A percentile compares a stretch with the other conserved stretches of the same genome.
Conservation (phyloP, 2,113 vertebrate genomes). For the Bos javanicus region DNA sequence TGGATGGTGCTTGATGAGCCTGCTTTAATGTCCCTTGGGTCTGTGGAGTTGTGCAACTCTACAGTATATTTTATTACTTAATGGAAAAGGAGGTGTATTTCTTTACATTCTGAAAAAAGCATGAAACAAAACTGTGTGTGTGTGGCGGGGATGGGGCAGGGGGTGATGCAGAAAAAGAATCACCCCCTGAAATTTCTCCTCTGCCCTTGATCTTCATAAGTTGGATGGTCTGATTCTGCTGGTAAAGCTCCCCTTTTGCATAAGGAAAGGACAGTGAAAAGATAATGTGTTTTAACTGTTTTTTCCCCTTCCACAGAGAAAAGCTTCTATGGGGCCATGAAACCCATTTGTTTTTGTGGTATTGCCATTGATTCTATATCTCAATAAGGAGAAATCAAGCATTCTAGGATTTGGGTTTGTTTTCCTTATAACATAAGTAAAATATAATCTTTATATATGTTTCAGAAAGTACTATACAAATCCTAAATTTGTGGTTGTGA, state of each 20-base stretch:
- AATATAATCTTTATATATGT: background rate
- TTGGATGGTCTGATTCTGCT: background rate
- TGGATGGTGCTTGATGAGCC: conserved; percentile 54
- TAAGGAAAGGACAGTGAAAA: background rate
- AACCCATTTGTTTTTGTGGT: background rate
- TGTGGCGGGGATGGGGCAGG: background rate
- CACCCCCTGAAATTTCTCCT: background rate
- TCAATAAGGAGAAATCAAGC: background rate
- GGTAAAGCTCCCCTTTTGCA: background rate
- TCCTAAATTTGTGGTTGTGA: background rate
- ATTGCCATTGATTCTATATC: background rate
- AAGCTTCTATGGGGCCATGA: background rate
- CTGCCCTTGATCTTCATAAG: background rate
- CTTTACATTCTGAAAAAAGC: background rate
- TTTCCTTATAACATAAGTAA: background rate
- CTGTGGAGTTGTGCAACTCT: conserved; percentile 3
- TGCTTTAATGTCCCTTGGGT: conserved; percentile 29
- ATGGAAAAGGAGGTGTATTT: background rate
- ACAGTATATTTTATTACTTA: conserved; percentile 44
- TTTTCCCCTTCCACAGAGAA: background rate
- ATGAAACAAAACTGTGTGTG: background rate
- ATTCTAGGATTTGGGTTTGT: background rate
- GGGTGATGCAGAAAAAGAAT: background rate
- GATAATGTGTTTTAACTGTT: background rate
- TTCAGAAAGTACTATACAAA: background rate